Conservation (phyloP, 35 echinoderm and acorn worm genomes). For the Hemicentrotus pulcherrimus region DNA sequence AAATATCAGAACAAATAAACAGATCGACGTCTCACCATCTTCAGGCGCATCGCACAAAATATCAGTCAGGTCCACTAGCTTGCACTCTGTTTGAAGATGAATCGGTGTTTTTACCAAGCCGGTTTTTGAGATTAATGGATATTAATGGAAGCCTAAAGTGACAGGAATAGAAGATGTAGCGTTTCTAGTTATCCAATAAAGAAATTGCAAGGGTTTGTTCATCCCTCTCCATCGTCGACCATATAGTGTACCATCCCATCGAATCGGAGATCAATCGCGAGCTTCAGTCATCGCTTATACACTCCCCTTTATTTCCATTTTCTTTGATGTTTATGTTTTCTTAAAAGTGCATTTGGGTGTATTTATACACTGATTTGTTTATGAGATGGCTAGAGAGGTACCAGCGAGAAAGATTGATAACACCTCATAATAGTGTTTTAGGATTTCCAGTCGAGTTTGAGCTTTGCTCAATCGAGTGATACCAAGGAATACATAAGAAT, state of each 20-base stretch:
- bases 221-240: background rate
- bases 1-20: background rate
- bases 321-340: conserved; percentile 32
- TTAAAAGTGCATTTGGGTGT: conserved; percentile 46
- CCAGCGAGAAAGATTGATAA: conserved; percentile 38
- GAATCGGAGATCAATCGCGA: background rate
- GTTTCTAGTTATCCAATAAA: background rate
- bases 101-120: conserved; percentile 29
- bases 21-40: background rate
- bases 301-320: background rate
- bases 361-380: conserved; percentile 40
- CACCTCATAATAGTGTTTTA: conserved; percentile 19
- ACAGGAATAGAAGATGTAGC: conserved; percentile 7
- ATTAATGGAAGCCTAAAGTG: conserved; percentile 39
- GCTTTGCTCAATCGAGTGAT: background rate
- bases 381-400: background rate
- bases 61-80: background rate
- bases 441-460: conserved; percentile 18
- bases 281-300: background rate
- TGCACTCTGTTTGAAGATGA: conserved; percentile 12
- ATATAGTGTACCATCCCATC: background rate
- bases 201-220: background rate
- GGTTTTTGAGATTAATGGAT: conserved; percentile 38
- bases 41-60: background rate
- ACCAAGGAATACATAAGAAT: background rate